These are phyloP conservation scores for Delia radicum DNA, from an alignment of 1,140 invertebrate species.

Conservation along the genomic window DNA sequence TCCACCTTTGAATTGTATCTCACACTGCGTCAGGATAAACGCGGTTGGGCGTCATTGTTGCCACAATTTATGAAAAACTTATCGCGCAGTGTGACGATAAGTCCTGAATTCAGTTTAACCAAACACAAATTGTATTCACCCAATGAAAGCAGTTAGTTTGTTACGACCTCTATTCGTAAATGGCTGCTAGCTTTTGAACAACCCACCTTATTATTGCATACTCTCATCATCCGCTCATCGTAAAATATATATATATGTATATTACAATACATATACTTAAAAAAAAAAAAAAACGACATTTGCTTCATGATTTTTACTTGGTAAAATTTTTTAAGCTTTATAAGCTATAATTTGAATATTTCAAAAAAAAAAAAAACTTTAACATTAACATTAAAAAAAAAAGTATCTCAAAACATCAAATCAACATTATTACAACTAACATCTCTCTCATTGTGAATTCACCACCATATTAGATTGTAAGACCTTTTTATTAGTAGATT, in stretches of 20 bases:
- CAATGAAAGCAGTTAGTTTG: slow-evolving; percentile 31
- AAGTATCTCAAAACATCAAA: slow-evolving; percentile 9
- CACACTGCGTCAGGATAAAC: slow-evolving; percentile 77
- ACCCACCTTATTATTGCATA: slow-evolving; percentile 1
- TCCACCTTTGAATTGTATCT: slow-evolving; percentile 84
- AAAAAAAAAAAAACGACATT: not conserved
- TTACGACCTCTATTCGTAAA: not conserved
- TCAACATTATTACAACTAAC: not conserved
- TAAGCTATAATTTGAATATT: not conserved
- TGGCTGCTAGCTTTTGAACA: slow-evolving; percentile 15
- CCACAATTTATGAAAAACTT: slow-evolving; percentile 84
- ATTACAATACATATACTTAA: not conserved
- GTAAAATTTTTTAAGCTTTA: not conserved
- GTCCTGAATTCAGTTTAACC: slow-evolving; percentile 76
- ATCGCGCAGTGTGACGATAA: slow-evolving; percentile 75
- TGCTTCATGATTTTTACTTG: not conserved
- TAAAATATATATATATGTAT: not conserved
- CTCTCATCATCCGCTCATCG: not conserved
- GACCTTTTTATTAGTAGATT: not conserved
- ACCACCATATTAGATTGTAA: slow-evolving; percentile 18
- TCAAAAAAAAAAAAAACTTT: not conserved
- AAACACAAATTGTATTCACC: slow-evolving; percentile 78
- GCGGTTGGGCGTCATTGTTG: slow-evolving; percentile 78
- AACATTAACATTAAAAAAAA: not conserved
- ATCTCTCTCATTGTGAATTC: slow-evolving; percentile 15